These are phyloP conservation scores for Rhipidura dahli DNA, from an alignment of 2,113 vertebrate species.

Conservation along the genomic window DNA sequence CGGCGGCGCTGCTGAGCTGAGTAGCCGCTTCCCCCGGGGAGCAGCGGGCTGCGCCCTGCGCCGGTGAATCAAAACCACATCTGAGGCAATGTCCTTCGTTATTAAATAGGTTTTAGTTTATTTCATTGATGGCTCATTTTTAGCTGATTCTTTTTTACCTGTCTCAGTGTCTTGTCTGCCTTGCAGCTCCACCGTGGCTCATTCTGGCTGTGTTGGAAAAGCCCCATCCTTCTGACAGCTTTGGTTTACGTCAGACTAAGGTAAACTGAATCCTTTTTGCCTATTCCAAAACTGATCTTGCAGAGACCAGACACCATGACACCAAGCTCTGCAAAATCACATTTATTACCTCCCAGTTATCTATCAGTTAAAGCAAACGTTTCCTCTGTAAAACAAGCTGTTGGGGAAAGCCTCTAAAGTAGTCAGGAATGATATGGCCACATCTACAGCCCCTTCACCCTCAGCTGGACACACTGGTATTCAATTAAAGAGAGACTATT, in stretches of 20 bases:
- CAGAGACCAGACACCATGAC: neutral
- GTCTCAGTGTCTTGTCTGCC: neutral
- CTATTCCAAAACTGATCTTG: neutral
- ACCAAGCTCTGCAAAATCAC: neutral
- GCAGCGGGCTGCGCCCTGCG: neutral
- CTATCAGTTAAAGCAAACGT: neutral
- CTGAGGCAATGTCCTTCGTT: neutral
- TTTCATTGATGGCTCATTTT: neutral
- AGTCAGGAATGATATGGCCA: neutral
- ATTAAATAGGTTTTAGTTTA: neutral
- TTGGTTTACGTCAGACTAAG: neutral
- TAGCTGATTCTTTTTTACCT: neutral
- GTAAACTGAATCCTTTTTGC: neutral
- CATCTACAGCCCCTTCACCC: neutral
- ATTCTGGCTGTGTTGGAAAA: neutral
- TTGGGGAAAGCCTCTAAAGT: neutral
- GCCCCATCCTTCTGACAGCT: neutral
- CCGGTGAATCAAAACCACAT: neutral
- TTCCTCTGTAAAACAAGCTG: neutral
- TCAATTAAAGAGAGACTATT: neutral
- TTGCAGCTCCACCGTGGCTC: neutral
- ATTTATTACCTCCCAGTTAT: neutral
- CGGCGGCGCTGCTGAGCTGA: fast-evolving
- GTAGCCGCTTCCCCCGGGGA: neutral
- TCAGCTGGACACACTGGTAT: neutral